Evolutionary conservation across 1,140 invertebrate species (phyloP), one percentile per base, ranked within the genome.

Genomic region (Marisa cornuarietis): DNA sequence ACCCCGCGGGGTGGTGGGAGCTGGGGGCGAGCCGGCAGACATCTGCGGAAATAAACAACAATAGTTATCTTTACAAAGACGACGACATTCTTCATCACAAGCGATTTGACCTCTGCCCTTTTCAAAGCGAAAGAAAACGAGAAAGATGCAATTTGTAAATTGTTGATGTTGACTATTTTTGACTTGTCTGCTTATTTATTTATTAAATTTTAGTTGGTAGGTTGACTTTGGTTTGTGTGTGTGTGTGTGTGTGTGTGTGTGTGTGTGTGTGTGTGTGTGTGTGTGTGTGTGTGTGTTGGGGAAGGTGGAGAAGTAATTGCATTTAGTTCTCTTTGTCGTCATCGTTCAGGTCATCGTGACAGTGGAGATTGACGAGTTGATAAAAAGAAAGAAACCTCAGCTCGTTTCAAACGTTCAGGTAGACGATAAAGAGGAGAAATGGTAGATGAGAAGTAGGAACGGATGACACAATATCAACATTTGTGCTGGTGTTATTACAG

Each of bases 1-100:
- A 8, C 83, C 84, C 51, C 86, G 72, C 6, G 80, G 75, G 26
- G 83, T 76, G 52, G 80, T 74, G 31, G 84, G 79, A 16, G 85
- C 83, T 49, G 83, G 71, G 78, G 85, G 78, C 5, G 81, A 81
- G 24, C 83, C 65, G 8, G 71, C 83, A 22, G 85, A 81, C 83
- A 88, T 87, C 85, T 89, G 81, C 22, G 80, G 81, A 63, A 79
- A 76, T 66, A 79, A 78, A 68, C 77, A 26, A 79, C 54, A 58
- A 42, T 42, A 42, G 18, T 0, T 14, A 22, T 61, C 20, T 16
- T 73, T 66, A 20, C 72, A 58, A 20, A 49, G 61, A 58, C 31
- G 22, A 6, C 31, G 18, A n/a, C n/a, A n/a, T n/a, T 71, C 26
- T n/a, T 71, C 69, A 18, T 31, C 18, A 3, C 2, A 71, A 24